Base-by-base conservation (phyloP, 2,113 vertebrate species). In the Crotalus helleri region DNA sequence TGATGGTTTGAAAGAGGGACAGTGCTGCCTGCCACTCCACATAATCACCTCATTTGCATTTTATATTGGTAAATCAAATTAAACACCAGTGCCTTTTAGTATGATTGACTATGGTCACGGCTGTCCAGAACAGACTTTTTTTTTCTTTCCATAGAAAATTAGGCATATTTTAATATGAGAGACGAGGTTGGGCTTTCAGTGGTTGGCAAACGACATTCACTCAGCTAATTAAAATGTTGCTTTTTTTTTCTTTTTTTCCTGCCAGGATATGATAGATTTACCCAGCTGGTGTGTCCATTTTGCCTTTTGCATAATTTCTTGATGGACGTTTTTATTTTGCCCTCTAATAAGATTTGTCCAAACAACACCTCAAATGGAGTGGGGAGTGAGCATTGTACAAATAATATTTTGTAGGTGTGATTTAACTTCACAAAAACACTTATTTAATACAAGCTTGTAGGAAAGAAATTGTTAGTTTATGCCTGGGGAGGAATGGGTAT, bases 1-100 rank as follows among this genome's bases (percentile, higher is more conserved):
- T 99, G 99, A 99, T 99, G 98, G 98, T 97, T 98, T 99, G 98
- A 99, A 99, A 99, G 98, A 98, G 99, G 98, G 98, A 97, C 97
- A 98, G 96, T 97, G 98, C 98, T 98, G 98, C 98, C 98, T 98
- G 98, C 98, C 98, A 99, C 99, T 99, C 98, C 98, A 99, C 98
- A 99, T 99, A 99, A 99, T 98, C 98, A 99, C 98, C 98, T 99
- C 94, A 99, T 99, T 99, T 99, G 99, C 99, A 99, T 99, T 99
- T 99, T 99, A 99, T 99, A 99, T 99, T 99, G 99, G 99, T 99
- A 99, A 99, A 99, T 99, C 99, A 99, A 99, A 99, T 99, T 99
- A 99, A 99, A 98, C 99, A 99, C 98, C 98, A 98, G 96, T 98
- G 98, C 99, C 99, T 99, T 99, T 99, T 99, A 99, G 98, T 98